Base-by-base conservation (phyloP, 2,888 invertebrate genomes). In the Notocelia uddmanniana region DNA sequence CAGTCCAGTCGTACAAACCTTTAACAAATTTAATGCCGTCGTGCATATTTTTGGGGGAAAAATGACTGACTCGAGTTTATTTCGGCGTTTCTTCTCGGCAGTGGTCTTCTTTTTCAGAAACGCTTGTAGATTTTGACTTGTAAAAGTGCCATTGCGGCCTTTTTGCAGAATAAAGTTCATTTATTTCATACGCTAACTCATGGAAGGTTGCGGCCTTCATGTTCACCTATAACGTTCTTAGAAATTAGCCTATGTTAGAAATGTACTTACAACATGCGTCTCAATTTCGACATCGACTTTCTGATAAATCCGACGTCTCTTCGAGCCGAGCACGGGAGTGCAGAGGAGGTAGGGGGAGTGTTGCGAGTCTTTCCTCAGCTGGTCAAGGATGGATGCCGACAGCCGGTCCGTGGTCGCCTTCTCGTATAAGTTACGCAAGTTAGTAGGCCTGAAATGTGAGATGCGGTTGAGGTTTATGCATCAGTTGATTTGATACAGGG, bases 281-380 rank as follows among this genome's bases (percentile, higher is more conserved):
- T 98, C 98, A 84, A 98, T 98, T 87, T 98, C 98, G 79, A 97
- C 96, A 86, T 96, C 96, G 76, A 96, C 94, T 85, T 95, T 95
- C 82, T 95, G 96, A 82, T 95, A 95, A 81, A 96, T 95, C 81
- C 94, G 95, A 84, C 95, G 94, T 83, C 96, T 94, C 85, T 95
- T 95, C 78, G 96, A 95, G 78, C 97, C 96, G 81, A 97, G 95
- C 73, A 97, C 96, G 71, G 97, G 97, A 79, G 97, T 97, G 94
- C 97, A 97, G 79, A 97, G 94, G 89, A 97, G 96, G 94, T 96
- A 96, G 76, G 96, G 95, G 67, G 96, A 96, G 78, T 95, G 95
- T 78, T 93, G 95, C 76, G 96, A 95, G 80, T 93, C 93, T 76
- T 85, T 88, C 76, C 96, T 94, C 87, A 96, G 92, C 79, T 95